phyloP scores from a whole-genome alignment of 2,888 invertebrate genomes.

The Acanthacorydalis orientalis region DNA sequence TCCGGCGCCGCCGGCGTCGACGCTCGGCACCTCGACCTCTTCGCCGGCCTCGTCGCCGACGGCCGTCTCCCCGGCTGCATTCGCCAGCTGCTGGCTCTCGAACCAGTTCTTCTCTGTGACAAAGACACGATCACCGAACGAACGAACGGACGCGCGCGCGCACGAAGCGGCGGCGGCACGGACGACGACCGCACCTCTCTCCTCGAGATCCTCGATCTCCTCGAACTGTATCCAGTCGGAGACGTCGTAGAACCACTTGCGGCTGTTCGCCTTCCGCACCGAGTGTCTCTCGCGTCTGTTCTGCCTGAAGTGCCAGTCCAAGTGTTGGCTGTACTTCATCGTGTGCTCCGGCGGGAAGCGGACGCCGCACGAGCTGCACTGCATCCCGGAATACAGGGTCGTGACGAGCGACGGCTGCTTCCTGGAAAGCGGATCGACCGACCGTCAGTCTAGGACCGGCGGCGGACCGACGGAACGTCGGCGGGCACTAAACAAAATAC shows the following conservation, averaged over 20 bases:
- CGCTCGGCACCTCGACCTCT: slow-evolving; percentile 47
- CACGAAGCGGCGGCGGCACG: too few species aligned
- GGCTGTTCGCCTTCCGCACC: slow-evolving; percentile 61
- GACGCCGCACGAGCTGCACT: slow-evolving; percentile 91
- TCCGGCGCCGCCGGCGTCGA: slow-evolving; percentile 48
- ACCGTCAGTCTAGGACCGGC: too few species aligned
- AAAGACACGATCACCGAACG: background rate
- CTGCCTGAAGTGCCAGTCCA: slow-evolving; percentile 97
- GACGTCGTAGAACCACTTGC: slow-evolving; percentile 81
- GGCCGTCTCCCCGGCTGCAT: slow-evolving; percentile 35
- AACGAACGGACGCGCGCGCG: background rate
- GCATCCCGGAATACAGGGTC: slow-evolving; percentile 73
- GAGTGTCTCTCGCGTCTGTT: slow-evolving; percentile 80
- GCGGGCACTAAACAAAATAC: too few species aligned
- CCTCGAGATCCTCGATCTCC: slow-evolving; percentile 82
- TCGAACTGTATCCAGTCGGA: slow-evolving; percentile 90
- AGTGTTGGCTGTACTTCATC: slow-evolving; percentile 81
- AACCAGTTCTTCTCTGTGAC: slow-evolving; percentile 69
- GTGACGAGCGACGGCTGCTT: slow-evolving; percentile 55
- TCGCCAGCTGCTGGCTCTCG: slow-evolving; percentile 42
- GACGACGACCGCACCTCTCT: slow-evolving; percentile 29
- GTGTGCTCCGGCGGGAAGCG: slow-evolving; percentile 83
- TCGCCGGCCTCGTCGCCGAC: slow-evolving; percentile 37
- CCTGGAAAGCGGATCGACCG: slow-evolving; percentile 25
- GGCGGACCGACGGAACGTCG: slow-evolving; percentile 42